phyloP scores from a whole-genome alignment of 2,113 vertebrate species.

The Sturnira hondurensis region DNA sequence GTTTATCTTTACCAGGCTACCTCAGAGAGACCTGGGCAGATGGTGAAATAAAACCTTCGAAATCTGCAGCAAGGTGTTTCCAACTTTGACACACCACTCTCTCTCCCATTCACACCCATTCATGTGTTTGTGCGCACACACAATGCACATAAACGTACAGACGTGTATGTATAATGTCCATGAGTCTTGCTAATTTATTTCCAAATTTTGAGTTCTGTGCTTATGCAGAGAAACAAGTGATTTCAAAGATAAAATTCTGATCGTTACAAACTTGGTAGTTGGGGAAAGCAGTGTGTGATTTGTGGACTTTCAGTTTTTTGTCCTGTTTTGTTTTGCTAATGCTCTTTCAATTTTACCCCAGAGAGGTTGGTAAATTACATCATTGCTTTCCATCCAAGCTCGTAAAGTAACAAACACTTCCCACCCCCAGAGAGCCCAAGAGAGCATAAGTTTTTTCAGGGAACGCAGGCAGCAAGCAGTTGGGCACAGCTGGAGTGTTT shows the following conservation, averaged over 20 bases:
- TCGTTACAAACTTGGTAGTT: not conserved
- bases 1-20: not conserved
- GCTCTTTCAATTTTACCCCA: not conserved
- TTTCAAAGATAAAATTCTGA: not conserved
- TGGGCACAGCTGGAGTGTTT: not conserved
- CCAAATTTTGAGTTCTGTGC: not conserved
- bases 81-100: not conserved
- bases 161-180: not conserved
- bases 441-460: not conserved
- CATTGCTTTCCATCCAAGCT: not conserved
- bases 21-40: not conserved
- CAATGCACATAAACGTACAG: rapidly evolving
- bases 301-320: not conserved
- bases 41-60: not conserved
- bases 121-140: not conserved
- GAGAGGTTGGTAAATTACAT: not conserved
- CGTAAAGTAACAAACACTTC: not conserved
- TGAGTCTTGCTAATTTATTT: not conserved
- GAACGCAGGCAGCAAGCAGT: not conserved
- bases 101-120: not conserved
- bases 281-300: not conserved
- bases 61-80: not conserved
- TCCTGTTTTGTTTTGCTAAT: not conserved
- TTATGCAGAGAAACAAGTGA: not conserved
- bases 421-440: not conserved